Percentiles rank a stretch among this genome's conserved stretches.
Evolutionary conservation across 2,888 invertebrate species (phyloP).

Genomic region (Agonum fuliginosum): DNA sequence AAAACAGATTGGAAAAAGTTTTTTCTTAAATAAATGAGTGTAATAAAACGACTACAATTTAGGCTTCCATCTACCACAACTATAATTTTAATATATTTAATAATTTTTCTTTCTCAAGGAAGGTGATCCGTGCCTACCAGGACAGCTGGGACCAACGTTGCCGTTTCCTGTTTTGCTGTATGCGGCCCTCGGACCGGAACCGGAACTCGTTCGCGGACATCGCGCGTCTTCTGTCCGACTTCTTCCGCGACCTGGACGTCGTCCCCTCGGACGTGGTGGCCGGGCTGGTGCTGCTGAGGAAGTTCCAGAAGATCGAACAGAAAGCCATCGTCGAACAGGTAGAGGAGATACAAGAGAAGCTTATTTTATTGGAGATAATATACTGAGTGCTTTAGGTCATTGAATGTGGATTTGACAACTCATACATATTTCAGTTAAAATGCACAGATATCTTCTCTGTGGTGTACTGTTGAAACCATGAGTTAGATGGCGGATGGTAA

Average conservation of each 20-base stretch:
- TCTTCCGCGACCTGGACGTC: slow-evolving; percentile 91
- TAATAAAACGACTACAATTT: background rate
- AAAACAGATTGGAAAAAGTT: slow-evolving; percentile 5
- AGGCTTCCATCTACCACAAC: too few species aligned
- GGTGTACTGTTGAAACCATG: too few species aligned
- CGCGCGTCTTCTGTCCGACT: slow-evolving; percentile 87
- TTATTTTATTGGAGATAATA: too few species aligned
- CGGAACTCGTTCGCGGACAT: slow-evolving; percentile 91
- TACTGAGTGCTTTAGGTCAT: too few species aligned
- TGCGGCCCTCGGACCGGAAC: slow-evolving; percentile 84
- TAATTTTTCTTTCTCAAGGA: slow-evolving; percentile 74
- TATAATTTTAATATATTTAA: background rate
- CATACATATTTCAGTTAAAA: too few species aligned
- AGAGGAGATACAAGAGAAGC: slow-evolving; percentile 47
- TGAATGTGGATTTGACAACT: too few species aligned
- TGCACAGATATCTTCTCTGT: too few species aligned
- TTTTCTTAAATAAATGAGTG: background rate
- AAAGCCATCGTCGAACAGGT: slow-evolving; percentile 84
- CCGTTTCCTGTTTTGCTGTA: slow-evolving; percentile 87
- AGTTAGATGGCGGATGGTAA: too few species aligned
- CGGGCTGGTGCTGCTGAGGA: slow-evolving; percentile 85
- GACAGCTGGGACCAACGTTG: slow-evolving; percentile 92
- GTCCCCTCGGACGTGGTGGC: slow-evolving; percentile 92
- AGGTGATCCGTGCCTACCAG: slow-evolving; percentile 90
- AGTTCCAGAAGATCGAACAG: slow-evolving; percentile 86